phyloP scores from a whole-genome alignment of 2,888 invertebrate species.

The Drosophila mayaguana region DNA sequence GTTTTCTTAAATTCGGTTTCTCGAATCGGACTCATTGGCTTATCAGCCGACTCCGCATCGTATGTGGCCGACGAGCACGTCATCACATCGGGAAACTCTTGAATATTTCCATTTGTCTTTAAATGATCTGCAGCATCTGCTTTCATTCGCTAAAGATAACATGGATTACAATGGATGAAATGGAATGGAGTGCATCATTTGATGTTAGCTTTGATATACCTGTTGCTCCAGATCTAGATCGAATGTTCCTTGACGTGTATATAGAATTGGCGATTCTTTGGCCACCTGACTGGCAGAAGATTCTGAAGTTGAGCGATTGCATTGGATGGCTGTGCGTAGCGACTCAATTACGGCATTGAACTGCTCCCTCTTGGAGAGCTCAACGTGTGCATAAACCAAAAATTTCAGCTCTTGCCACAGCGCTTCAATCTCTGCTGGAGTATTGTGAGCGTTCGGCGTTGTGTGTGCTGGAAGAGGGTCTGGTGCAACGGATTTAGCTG shows the following conservation, averaged over 20 bases:
- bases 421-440: constrained; percentile 10
- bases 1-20: constrained; percentile 12
- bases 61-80: constrained; percentile 65
- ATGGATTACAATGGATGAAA: not conserved
- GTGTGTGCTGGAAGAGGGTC: not conserved
- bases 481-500: constrained; percentile 4
- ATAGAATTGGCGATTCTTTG: constrained; percentile 25
- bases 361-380: constrained; percentile 30
- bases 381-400: constrained; percentile 45
- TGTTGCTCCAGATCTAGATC: constrained; percentile 58
- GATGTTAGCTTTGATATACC: not conserved
- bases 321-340: constrained; percentile 15
- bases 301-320: not conserved
- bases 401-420: constrained; percentile 41
- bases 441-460: not conserved
- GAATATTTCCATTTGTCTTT: constrained; percentile 19
- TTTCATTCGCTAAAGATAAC: constrained; percentile 31
- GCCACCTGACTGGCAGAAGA: not conserved
- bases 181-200: too few species aligned
- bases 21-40: constrained; percentile 3
- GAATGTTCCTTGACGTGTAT: constrained; percentile 63
- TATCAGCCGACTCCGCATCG: constrained; percentile 51
- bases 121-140: not conserved
- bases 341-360: constrained; percentile 47
- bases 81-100: constrained; percentile 64